Evolutionary conservation across 2,888 invertebrate genomes (phyloP), one percentile per base, ranked within the genome.

Genomic region (Phortica magna): DNA sequence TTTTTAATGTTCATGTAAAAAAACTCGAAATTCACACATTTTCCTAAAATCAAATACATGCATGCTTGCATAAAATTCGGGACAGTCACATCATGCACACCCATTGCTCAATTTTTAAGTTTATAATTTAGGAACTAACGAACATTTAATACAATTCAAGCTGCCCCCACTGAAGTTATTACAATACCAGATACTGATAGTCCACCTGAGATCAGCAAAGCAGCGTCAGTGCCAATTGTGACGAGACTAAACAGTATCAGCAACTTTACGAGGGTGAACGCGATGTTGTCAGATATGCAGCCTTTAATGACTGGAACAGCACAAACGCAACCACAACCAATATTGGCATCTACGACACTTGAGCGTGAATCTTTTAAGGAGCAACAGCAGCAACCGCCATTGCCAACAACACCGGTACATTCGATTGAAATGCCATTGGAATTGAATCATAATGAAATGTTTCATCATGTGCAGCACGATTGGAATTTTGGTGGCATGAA

Each of bases 401-500:
- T 75, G 12, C 7, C 53, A 84, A 17, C 81, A 83, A 12, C 83
- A 83, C 22, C 82, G 17, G 76, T 80, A 3, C 72, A 31, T 31
- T 31, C 78, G 9, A 81, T 78, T n/a, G 85, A 84, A 48, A 79
- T 79, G 67, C 79, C 83, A 7, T 73, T 83, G 70, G 82, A 84
- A 73, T 71, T 84, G 9, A 87, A 83, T 78, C 77, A 84, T 9
- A 89, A 78, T 67, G 90, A 90, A 77, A 89, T 92, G 81, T 91
- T 90, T 79, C 90, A 91, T 77, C 90, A 92, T 80, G 90, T 91
- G 14, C 91, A 90, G 73, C 91, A 92, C 79, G 91, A 92, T 83
- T 92, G 91, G 91, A 91, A 92, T 83, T 92, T 92, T 74, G 91
- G 92, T 65, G 87, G 84, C 48, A 83, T 90, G 9, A 90, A 90